Conservation (phyloP, 53 echinoderm and acorn worm genomes). For the Mesocentrotus franciscanus region DNA sequence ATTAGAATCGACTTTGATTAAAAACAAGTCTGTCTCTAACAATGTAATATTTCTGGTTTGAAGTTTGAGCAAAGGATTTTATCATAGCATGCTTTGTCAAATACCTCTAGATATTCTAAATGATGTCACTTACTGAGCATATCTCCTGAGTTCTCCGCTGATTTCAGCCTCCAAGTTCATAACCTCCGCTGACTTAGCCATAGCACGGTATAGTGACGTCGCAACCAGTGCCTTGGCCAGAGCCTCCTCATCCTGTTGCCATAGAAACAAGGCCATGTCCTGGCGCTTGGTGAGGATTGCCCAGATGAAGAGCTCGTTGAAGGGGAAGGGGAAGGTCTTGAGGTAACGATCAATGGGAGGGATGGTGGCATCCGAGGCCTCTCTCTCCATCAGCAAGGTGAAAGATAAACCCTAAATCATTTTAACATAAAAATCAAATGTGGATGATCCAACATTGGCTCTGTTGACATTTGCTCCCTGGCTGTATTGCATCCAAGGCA, state of each 20-base stretch:
- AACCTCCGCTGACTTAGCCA: slow-evolving; percentile 88
- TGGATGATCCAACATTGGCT: not conserved
- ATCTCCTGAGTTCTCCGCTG: slow-evolving; percentile 84
- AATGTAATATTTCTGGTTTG: no score
- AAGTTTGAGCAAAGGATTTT: no score
- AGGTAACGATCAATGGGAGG: slow-evolving; percentile 68
- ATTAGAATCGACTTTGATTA: no score
- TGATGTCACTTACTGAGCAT: slow-evolving; percentile 76
- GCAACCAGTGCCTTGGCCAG: slow-evolving; percentile 96
- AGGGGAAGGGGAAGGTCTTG: slow-evolving; percentile 88
- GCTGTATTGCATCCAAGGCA: no score
- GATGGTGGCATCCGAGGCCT: slow-evolving; percentile 72
- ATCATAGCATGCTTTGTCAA: no score
- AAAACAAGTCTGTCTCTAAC: no score
- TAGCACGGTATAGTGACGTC: slow-evolving; percentile 88
- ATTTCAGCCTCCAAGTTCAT: slow-evolving; percentile 92
- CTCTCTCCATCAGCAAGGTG: slow-evolving; percentile 73
- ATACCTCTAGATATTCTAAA: no score
- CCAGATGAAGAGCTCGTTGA: slow-evolving; percentile 98
- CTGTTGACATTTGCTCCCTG: no score
- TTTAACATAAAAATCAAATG: not conserved
- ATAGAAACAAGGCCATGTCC: slow-evolving; percentile 93
- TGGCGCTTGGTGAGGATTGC: slow-evolving; percentile 95
- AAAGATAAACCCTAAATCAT: slow-evolving; percentile 86
- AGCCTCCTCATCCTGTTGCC: slow-evolving; percentile 97